Evolutionary conservation across 2,888 invertebrate genomes (phyloP), one percentile per base, ranked within the genome.

Genomic region (Sarcophaga rosellei): DNA sequence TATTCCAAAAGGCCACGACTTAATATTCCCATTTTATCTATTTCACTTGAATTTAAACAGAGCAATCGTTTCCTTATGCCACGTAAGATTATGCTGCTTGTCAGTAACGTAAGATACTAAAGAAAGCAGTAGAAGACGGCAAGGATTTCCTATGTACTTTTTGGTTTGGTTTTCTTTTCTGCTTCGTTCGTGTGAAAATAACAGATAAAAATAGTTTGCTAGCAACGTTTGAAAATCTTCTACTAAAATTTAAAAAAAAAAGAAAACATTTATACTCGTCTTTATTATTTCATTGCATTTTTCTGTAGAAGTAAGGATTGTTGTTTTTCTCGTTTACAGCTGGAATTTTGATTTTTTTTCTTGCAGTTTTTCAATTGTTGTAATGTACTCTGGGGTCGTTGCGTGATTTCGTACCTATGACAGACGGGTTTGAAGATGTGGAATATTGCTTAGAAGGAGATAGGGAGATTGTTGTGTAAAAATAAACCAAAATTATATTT

Each of bases 311-410:
- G 21, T 10, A 53, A 53, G 15, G 20, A 20, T 76, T 77, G 68
- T 69, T 75, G 47, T 78, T 66, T 74, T 77, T 53, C 53, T 57
- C 53, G 3, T 53, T 35, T 83, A 47, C 73, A 86, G 20, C 35
- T 35, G 35, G 35, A 35, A 35, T 35, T 8, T 35, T 35, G 35
- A 12, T 66, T 66, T 66, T 17, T 25, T 25, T 72, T 35, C 62
- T 15, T 65, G 62, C 8, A 57, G 66, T 70, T 77, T 82, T 85
- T 77, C 82, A 85, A 82, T 87, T 85, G 87, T 82, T 82, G 80
- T 85, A 87, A 87, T 87, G 82, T 73, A 85, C 84, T 85, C 79
- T 68, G 47, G 84, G 84, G 75, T 87, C 75, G 75, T 82, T 78
- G 79, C 79, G 72, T 82, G 87, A 86, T 84, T 86, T 84, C 57